A percentile compares a stretch with the other conserved stretches of the same genome.
Evolutionary conservation across 1,140 invertebrate species (phyloP).

Genomic region (Dolichoris vasculosae): DNA sequence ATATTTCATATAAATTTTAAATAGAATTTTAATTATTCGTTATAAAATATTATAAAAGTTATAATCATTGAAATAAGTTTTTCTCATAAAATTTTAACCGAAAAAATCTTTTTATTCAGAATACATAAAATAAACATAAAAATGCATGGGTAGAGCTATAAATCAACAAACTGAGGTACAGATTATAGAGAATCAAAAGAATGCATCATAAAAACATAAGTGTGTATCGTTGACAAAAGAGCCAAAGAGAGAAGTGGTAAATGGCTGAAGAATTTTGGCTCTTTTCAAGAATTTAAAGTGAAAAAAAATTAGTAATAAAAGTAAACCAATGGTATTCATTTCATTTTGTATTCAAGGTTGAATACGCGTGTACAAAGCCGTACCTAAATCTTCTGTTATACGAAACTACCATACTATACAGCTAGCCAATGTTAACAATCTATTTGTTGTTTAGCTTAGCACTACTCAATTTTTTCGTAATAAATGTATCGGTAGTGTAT

Average conservation of each 20-base stretch:
- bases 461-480: not conserved
- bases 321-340: not conserved
- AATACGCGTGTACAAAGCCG: constrained; percentile 5
- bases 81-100: too few species aligned
- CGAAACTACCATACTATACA: not conserved
- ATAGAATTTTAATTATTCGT: too few species aligned
- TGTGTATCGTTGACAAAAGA: not conserved
- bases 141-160: too few species aligned
- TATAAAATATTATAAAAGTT: too few species aligned
- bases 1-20: too few species aligned
- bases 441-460: not conserved
- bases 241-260: constrained; percentile 1
- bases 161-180: too few species aligned
- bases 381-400: constrained; percentile 5
- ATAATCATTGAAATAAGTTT: too few species aligned
- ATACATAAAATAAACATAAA: too few species aligned
- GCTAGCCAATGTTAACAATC: not conserved
- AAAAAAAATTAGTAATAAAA: not conserved
- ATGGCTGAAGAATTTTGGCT: not conserved
- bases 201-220: not conserved
- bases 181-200: not conserved
- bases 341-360: constrained; percentile 9
- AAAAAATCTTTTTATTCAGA: too few species aligned
- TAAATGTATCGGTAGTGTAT: not conserved
- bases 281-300: not conserved